Conservation (phyloP, 2,888 invertebrate species). For the Mylabris sibirica region DNA sequence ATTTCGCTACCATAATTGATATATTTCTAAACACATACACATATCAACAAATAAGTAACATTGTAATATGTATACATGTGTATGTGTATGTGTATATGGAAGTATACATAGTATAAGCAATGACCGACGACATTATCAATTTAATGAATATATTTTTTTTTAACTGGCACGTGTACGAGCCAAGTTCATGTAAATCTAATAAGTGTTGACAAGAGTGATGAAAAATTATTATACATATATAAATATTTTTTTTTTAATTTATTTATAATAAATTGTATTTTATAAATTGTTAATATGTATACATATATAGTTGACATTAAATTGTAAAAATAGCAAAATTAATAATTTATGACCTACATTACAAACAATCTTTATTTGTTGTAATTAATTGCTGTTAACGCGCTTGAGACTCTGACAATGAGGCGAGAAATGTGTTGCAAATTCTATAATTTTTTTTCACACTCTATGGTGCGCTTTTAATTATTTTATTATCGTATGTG, state of each 20-base stretch:
- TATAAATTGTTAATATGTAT: background rate
- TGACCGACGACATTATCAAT: constrained; percentile 5
- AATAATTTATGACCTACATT: too few species aligned
- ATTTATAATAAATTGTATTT: background rate
- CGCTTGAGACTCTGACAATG: too few species aligned
- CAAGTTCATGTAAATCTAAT: background rate
- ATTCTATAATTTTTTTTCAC: too few species aligned
- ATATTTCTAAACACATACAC: background rate
- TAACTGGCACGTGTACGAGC: constrained; percentile 2
- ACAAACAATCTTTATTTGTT: too few species aligned
- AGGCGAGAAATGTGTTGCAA: too few species aligned
- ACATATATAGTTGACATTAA: too few species aligned
- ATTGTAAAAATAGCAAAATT: background rate
- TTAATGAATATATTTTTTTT: constrained; percentile 11
- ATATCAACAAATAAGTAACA: too few species aligned
- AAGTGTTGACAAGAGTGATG: background rate
- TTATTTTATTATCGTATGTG: background rate
- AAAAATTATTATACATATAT: too few species aligned
- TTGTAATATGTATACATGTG: too few species aligned
- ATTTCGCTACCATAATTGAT: background rate
- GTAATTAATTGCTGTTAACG: too few species aligned
- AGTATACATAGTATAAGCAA: background rate
- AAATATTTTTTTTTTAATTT: background rate
- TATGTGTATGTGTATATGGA: too few species aligned
- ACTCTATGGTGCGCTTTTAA: too few species aligned